Evolutionary conservation across 2,888 invertebrate species (phyloP).

Genomic region (Philereme transversata): DNA sequence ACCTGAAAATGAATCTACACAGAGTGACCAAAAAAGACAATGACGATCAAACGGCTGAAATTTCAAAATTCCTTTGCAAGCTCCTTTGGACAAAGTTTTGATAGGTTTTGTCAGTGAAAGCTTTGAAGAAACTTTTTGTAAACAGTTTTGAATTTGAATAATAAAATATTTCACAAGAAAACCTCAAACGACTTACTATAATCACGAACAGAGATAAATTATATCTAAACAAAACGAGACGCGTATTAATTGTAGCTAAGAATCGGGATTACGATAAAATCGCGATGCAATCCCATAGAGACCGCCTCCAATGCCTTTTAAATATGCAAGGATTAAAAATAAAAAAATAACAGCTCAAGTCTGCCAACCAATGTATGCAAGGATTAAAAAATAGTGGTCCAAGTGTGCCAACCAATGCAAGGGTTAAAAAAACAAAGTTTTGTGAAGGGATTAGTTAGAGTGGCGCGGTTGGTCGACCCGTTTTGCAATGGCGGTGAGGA

Average conservation of each 20-base stretch:
- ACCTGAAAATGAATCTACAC: too few species aligned
- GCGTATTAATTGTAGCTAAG: constrained; percentile 41
- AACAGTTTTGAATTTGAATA: too few species aligned
- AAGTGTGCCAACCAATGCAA: constrained; percentile 37
- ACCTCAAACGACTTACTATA: constrained; percentile 24
- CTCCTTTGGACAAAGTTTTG: background rate
- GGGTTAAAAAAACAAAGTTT: constrained; percentile 64
- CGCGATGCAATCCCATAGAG: constrained; percentile 36
- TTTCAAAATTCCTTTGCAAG: too few species aligned
- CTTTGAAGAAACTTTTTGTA: too few species aligned
- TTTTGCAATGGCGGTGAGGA: constrained; percentile 55
- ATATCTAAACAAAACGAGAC: constrained; percentile 43
- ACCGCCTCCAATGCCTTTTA: constrained; percentile 33
- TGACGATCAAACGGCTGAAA: too few species aligned
- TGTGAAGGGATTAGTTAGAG: constrained; percentile 66
- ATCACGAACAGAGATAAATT: constrained; percentile 40
- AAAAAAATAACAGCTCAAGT: constrained; percentile 45
- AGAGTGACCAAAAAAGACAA: too few species aligned
- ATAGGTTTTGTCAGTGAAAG: background rate
- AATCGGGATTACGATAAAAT: constrained; percentile 41
- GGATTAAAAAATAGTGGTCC: constrained; percentile 48
- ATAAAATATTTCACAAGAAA: constrained; percentile 19
- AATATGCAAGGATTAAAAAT: constrained; percentile 61
- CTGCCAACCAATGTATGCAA: constrained; percentile 37
- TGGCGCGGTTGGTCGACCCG: constrained; percentile 60